Conservation (phyloP, 2,888 invertebrate genomes). For the Ametastegia equiseti region DNA sequence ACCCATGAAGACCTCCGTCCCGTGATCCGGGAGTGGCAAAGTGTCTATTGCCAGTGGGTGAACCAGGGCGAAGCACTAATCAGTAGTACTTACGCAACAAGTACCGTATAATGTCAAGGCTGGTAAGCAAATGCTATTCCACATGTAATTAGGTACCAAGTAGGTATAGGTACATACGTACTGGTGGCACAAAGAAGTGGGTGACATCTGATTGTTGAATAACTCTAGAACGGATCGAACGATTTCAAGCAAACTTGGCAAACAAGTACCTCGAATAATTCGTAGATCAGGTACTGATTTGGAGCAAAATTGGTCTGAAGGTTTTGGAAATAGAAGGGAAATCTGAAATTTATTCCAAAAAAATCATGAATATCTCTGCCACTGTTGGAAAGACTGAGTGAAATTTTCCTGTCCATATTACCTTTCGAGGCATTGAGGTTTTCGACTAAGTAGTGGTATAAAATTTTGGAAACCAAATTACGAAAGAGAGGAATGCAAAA, state of each 20-base stretch:
- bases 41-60: constrained; percentile 6
- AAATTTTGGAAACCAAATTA: not conserved
- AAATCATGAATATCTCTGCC: not conserved
- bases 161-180: no score
- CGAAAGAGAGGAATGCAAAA: not conserved
- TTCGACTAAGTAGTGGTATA: not conserved
- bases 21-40: constrained; percentile 19
- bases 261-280: not conserved
- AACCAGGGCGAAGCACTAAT: not conserved
- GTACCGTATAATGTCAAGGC: not conserved
- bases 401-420: not conserved
- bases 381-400: not conserved
- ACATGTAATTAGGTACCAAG: no score
- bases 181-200: not conserved
- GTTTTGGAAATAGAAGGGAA: not conserved
- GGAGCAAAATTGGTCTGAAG: not conserved
- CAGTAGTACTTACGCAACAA: constrained; percentile 24
- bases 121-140: not conserved
- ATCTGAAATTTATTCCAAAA: not conserved
- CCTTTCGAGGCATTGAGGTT: not conserved
- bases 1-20: constrained; percentile 13
- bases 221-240: not conserved
- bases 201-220: not conserved
- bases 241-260: not conserved
- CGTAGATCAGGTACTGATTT: not conserved